Conservation (phyloP, 2,888 invertebrate species). For the Anorthoa munda region DNA sequence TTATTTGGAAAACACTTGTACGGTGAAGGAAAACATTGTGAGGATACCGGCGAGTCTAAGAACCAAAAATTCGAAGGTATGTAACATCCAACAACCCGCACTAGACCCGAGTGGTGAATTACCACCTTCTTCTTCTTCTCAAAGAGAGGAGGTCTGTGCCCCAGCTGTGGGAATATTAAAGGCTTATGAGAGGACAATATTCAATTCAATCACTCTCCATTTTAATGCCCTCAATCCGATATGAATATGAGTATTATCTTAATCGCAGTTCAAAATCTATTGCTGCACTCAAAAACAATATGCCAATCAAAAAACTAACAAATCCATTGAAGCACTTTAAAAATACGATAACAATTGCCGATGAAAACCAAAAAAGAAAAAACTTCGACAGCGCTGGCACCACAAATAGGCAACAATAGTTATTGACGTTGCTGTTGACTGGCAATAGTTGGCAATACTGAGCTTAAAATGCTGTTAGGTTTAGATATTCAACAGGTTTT, state of each 20-base stretch:
- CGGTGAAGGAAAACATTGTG: too few species aligned
- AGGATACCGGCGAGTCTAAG: too few species aligned
- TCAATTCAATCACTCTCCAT: neutral
- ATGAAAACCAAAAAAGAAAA: conserved; percentile 21
- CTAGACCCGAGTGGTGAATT: too few species aligned
- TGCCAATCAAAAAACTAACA: conserved; percentile 28
- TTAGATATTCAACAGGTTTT: conserved; percentile 29
- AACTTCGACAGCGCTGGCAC: conserved; percentile 21
- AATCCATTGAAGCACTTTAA: conserved; percentile 21
- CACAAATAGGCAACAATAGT: conserved; percentile 31
- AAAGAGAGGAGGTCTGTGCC: too few species aligned
- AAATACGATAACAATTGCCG: conserved; percentile 31
- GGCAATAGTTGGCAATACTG: conserved; percentile 12
- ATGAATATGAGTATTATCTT: neutral
- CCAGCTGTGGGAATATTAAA: too few species aligned
- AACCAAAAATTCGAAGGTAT: too few species aligned
- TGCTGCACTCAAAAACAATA: conserved; percentile 2
- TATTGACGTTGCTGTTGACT: conserved; percentile 32
- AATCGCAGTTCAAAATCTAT: neutral
- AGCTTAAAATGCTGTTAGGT: conserved; percentile 10
- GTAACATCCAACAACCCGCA: too few species aligned
- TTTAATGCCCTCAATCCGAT: neutral
- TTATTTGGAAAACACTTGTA: too few species aligned
- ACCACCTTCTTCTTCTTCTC: too few species aligned
- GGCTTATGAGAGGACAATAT: neutral